phyloP scores from a whole-genome alignment of 1,140 invertebrate genomes.

The Drosophila paulistorum region DNA sequence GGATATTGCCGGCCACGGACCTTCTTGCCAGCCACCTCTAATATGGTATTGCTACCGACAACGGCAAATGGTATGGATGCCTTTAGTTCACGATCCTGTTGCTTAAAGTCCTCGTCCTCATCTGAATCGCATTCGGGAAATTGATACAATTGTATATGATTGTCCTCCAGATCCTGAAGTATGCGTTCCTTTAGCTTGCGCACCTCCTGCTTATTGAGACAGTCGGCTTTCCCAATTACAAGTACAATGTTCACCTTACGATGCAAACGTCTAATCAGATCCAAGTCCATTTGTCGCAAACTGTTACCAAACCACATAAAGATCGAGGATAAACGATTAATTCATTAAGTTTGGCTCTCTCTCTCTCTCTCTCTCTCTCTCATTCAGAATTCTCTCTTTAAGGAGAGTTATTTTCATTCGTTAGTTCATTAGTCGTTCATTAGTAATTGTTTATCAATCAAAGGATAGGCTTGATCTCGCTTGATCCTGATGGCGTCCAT shows the following conservation, averaged over 20 bases:
- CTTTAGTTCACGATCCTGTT: slow-evolving; percentile 94
- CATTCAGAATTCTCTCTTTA: no score
- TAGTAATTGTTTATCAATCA: no score
- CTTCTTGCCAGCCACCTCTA: slow-evolving; percentile 95
- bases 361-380: no score
- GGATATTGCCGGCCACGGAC: slow-evolving; percentile 97
- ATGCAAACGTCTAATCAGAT: slow-evolving; percentile 96
- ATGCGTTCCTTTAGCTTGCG: slow-evolving; percentile 94
- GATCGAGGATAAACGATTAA: no score
- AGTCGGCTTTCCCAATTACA: slow-evolving; percentile 99
- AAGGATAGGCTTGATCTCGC: no score
- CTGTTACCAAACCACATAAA: slow-evolving; percentile 83
- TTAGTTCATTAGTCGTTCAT: no score
- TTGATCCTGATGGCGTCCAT: no score
- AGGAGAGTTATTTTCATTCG: no score
- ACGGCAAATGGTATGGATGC: slow-evolving; percentile 98
- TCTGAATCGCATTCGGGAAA: slow-evolving; percentile 98
- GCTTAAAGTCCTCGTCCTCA: slow-evolving; percentile 96
- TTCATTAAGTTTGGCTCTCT: no score
- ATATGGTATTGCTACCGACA: slow-evolving; percentile 96
- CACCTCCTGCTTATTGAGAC: slow-evolving; percentile 94
- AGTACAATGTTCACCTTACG: slow-evolving; percentile 98
- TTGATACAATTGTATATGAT: slow-evolving; percentile 97
- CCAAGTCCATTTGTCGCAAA: slow-evolving; percentile 96
- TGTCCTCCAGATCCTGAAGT: slow-evolving; percentile 90